Evolutionary conservation across 2,888 invertebrate genomes (phyloP), one percentile per base, ranked within the genome.

Genomic region (Drosophila acutilabella): DNA sequence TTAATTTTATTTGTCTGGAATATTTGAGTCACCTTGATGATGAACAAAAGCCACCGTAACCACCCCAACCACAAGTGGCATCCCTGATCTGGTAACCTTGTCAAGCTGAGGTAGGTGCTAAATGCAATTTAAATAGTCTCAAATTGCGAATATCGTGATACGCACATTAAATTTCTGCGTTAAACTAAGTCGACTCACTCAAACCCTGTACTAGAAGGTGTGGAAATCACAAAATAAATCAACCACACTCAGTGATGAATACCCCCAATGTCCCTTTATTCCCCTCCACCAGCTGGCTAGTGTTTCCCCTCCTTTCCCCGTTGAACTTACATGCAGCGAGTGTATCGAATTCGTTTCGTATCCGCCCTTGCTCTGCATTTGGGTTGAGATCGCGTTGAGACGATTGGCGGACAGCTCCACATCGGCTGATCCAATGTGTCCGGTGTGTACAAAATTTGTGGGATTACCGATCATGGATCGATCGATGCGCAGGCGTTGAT

Each of bases 361-460:
- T 80, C 98, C 98, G 58, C 98, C 98, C 94, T 98, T 98, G 93
- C 98, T 97, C 92, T 97, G 96, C 98, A 98, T 98, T 93, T 98
- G 98, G 89, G 95, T 96, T 93, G 98, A 97, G 91, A 98, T 95
- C 80, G 97, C 96, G 91, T 96, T 95, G 77, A 98, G 94, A 93
- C 98, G 95, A 81, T 96, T 95, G 65, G 95, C 95, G 20, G 96
- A 96, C 93, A 96, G 94, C 91, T 97, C 96, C 69, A 97, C 95
- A 92, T 98, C 98, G 56, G 96, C 96, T 18, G 98, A 97, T 23
- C 98, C 97, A 90, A 97, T 96, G 92, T 97, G 97, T 36, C 91
- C 95, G 44, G 98, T 98, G 54, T 99, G 99, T 90, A 97, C 96
- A 92, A 99, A 99, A 93, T 99, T 97, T 82, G 97, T 98, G 13